Evolutionary conservation across 1,140 invertebrate species (phyloP), one percentile per base, ranked within the genome.

Genomic region (Drosophila kepulauana): DNA sequence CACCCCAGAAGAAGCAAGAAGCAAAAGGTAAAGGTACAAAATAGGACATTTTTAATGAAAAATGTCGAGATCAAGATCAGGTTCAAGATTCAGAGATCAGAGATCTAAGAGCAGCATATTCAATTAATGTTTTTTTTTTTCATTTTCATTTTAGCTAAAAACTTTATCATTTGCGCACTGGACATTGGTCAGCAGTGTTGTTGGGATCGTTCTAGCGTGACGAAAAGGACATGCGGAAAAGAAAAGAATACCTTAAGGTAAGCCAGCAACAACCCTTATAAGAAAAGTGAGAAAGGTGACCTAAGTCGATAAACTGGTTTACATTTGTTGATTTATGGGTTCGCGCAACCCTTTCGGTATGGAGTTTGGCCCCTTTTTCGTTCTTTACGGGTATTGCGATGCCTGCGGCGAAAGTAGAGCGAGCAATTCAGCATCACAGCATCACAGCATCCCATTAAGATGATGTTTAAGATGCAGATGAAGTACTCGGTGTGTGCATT

Each of bases 251-350:
- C 20, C 20, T 25, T 25, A n/a, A 25, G 13, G 6, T 8, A n/a
- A 38, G 11, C 20, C 28, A 30, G 20, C 20, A 70, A 54, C 73
- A 61, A 76, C 67, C 73, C 67, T 6, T 56, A 33, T 33, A 38
- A 38, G 20, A 16, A 45, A 25, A 25, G 13, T 41, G 13, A 15
- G 3, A 52, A 66, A 46, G 65, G 33, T 65, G 20, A 30, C 16
- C 59, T 80, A 87, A 87, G 79, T 61, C 69, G 79, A 54, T 41
- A 80, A 88, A 87, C 84, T 65, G 84, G 84, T 87, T 62, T n/a
- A 5, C 43, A 11, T 41, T 75, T 87, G 79, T 80, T 87, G 84
- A 87, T 87, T 87, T 82, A 87, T 78, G 70, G 45, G 82, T 54
- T 66, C 66, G 15, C 66, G 15, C 68, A 75, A 69, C 81, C 77